Base-by-base conservation (phyloP, 2,888 invertebrate species). In the Agrotis clavis region DNA sequence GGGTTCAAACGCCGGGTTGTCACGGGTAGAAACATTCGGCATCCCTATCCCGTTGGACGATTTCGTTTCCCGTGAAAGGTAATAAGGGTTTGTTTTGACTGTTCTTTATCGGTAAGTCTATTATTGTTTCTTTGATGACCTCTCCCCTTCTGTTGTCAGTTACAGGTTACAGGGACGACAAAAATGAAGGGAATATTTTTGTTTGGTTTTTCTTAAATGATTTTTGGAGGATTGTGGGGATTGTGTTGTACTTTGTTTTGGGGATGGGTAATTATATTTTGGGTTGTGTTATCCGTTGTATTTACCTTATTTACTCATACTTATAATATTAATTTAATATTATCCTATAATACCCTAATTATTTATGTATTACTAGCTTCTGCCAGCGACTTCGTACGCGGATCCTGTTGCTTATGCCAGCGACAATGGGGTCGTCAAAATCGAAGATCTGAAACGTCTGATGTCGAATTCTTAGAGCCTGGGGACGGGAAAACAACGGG, bases 121-220 rank as follows among this genome's bases (percentile, higher is more conserved):
- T 85, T 85, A 83, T 85, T 85, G 71, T 85, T 83, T 82, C 77
- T 82, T 83, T 85, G 82, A 85, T 85, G 85, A 85, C 77, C 83
- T 75, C 80, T 71, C 74, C 71, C 82, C 76, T 67, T 84, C 83
- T 84, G 84, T 83, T 84, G 84, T 85, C 84, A 84, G 75, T 71
- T 74, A 71, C 85, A 84, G 81, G 74, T 81, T 59, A 68, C 13
- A 57, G 59, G 35, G 2, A 66, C 21, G 60, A 67, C 19, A 60
- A 72, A 75, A 74, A 79, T 71, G 67, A 76, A 62, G 25, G 25
- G 50, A 76, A 74, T 72, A 63, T 77, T 60, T 67, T 65, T 60
- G 64, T 73, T 82, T 79, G 72, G 67, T 71, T 69, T 74, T 60
- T 67, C 54, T 59, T 70, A 67, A 62, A 77, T 73, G 66, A 81